These are phyloP conservation scores for Melieria picta DNA, from an alignment of 2,888 invertebrate species.

Conservation along the genomic window DNA sequence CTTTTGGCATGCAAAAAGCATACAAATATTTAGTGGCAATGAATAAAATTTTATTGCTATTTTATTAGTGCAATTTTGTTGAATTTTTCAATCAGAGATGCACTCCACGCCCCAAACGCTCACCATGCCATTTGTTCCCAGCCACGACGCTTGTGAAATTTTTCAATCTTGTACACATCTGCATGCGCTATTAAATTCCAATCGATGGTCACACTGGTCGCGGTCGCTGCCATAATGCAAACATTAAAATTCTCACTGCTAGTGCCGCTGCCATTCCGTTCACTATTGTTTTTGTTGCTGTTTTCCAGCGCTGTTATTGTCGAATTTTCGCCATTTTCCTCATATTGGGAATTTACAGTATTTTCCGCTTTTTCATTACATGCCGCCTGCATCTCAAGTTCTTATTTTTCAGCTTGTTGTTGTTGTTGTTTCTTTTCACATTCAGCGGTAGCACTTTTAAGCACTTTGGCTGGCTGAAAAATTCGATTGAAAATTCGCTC, in stretches of 20 bases:
- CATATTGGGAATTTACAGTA: no score
- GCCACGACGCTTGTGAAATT: slow-evolving; percentile 52
- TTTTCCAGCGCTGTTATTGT: background rate
- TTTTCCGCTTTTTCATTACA: no score
- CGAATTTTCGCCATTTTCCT: no score
- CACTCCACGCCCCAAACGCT: slow-evolving; percentile 8
- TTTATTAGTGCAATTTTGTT: background rate
- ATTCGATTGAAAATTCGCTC: no score
- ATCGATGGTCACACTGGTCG: slow-evolving; percentile 54
- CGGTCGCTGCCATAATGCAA: slow-evolving; percentile 53
- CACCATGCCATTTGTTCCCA: slow-evolving; percentile 62
- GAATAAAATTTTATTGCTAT: background rate
- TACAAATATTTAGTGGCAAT: background rate
- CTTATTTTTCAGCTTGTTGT: no score
- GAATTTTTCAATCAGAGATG: background rate
- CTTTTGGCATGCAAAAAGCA: slow-evolving; percentile 24
- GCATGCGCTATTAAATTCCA: slow-evolving; percentile 55
- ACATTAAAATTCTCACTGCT: slow-evolving; percentile 50
- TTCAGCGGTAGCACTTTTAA: no score
- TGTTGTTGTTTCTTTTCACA: no score
- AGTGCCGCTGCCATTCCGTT: slow-evolving; percentile 9
- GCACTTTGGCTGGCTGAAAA: no score
- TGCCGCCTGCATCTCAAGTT: no score
- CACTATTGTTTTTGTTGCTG: slow-evolving; percentile 29
- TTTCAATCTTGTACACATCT: slow-evolving; percentile 61